phyloP scores from a whole-genome alignment of 2,888 invertebrate species.

The Pseudococcus longispinus region DNA sequence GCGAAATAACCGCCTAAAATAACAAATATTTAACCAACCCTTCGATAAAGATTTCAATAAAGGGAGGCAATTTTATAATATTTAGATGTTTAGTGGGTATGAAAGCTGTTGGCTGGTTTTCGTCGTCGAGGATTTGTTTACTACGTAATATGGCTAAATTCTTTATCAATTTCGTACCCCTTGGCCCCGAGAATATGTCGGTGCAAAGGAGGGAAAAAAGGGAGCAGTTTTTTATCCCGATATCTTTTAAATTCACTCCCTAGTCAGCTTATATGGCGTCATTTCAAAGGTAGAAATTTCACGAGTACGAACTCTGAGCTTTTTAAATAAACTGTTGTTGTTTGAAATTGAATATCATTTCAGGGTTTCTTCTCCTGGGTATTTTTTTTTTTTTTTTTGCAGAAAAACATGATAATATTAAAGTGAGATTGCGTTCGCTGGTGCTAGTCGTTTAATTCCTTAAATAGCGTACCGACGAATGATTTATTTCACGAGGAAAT shows the following conservation, averaged over 20 bases:
- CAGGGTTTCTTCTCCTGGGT: neutral
- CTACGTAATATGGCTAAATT: neutral
- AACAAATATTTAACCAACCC: neutral
- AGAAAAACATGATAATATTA: neutral
- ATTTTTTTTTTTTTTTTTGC: too few species aligned
- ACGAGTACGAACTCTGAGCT: neutral
- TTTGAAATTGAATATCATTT: constrained; percentile 11
- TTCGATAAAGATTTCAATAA: neutral
- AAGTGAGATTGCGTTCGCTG: neutral
- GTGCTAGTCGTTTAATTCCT: neutral
- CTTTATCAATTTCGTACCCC: neutral
- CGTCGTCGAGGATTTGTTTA: neutral
- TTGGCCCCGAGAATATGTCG: too few species aligned
- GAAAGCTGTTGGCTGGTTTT: neutral
- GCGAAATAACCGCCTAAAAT: neutral
- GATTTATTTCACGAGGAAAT: neutral
- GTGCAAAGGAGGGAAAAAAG: neutral
- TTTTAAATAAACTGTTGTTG: neutral
- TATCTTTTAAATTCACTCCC: neutral
- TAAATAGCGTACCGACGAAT: neutral
- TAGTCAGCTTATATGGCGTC: neutral
- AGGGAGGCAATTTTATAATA: neutral
- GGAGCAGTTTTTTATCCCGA: neutral
- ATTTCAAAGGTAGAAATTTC: neutral
- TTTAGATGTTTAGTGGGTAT: neutral